A percentile compares a stretch with the other conserved stretches of the same genome.
Conservation (phyloP, 2,888 invertebrate species). For the Lasioglossum zephyrum region DNA sequence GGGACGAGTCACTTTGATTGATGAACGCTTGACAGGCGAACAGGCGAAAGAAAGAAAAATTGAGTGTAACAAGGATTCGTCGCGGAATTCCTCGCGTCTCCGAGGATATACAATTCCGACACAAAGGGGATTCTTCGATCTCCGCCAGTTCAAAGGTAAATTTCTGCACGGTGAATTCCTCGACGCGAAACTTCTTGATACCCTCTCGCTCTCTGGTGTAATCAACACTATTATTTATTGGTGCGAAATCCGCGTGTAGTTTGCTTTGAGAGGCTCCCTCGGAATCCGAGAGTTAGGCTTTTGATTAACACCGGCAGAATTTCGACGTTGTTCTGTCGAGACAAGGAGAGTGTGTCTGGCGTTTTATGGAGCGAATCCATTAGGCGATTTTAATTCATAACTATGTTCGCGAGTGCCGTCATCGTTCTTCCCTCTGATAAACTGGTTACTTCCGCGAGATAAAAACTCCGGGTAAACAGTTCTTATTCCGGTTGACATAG, state of each 20-base stretch:
- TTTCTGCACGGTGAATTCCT: slow-evolving; percentile 55
- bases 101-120: slow-evolving; percentile 8
- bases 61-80: neutral
- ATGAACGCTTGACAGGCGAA: neutral
- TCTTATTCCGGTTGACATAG: slow-evolving; percentile 10
- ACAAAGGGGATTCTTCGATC: slow-evolving; percentile 50
- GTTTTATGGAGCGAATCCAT: neutral
- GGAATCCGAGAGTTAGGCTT: neutral
- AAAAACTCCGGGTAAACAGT: slow-evolving; percentile 1
- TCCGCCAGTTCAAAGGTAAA: slow-evolving; percentile 44
- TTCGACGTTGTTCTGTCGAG: neutral
- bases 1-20: neutral
- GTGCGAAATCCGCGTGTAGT: slow-evolving; percentile 42
- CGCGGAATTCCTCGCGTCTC: slow-evolving; percentile 14
- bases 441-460: neutral
- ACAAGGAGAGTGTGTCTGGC: neutral
- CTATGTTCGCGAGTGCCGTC: neutral
- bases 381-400: neutral
- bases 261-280: slow-evolving; percentile 45
- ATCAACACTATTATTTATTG: slow-evolving; percentile 62
- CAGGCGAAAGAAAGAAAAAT: neutral
- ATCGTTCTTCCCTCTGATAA: neutral
- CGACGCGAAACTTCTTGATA: slow-evolving; percentile 33
- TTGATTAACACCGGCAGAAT: neutral
- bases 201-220: slow-evolving; percentile 31